Evolutionary conservation across 2,797 vertebrate genomes (phyloP).

Genomic region (Dryobates pubescens): DNA sequence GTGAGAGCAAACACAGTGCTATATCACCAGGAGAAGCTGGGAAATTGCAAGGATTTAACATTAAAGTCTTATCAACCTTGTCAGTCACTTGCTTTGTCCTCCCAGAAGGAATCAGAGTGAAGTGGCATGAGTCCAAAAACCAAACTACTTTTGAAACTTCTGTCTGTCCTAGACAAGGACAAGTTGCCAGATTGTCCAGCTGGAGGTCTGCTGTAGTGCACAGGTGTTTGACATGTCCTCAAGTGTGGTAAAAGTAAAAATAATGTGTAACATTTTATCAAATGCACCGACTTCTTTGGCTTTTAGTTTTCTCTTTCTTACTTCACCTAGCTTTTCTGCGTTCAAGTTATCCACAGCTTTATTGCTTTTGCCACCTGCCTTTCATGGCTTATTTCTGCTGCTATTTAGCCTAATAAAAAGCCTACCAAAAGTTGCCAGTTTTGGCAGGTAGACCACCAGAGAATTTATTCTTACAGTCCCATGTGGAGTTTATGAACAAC

Average conservation of each 20-base stretch:
- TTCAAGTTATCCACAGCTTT: background rate
- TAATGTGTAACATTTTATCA: background rate
- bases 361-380: background rate
- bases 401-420: background rate
- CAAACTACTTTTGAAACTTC: conserved; percentile 3
- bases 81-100: conserved; percentile 14
- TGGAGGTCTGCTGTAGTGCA: background rate
- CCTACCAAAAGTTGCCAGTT: background rate
- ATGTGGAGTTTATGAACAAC: background rate
- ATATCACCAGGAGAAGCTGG: background rate
- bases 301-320: background rate
- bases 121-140: conserved; percentile 13
- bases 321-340: background rate
- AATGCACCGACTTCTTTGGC: background rate
- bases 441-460: background rate
- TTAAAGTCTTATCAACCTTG: conserved; percentile 23
- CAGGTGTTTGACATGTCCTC: background rate
- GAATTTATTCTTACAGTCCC: background rate
- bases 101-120: background rate
- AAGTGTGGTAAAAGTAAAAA: background rate
- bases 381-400: background rate
- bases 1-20: background rate
- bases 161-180: conserved; percentile 8
- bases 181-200: conserved; percentile 26
- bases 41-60: conserved; percentile 1